A percentile compares a stretch with the other conserved stretches of the same genome.
Evolutionary conservation across 2,888 invertebrate genomes (phyloP).

Genomic region (Noctua janthina): DNA sequence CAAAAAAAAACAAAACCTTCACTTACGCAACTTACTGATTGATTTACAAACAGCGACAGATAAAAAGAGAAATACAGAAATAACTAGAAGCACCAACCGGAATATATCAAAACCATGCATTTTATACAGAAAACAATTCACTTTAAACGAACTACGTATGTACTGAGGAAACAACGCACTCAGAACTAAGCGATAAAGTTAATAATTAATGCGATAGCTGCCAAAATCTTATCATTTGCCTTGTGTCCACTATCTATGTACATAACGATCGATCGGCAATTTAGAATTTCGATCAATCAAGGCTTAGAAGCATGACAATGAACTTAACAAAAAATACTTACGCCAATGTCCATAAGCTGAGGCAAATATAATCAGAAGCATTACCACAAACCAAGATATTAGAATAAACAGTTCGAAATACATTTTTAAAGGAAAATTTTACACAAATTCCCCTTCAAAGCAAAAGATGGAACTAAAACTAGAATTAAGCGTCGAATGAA

Average conservation of each 20-base stretch:
- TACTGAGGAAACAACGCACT: slow-evolving; percentile 11
- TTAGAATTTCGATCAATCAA: not conserved
- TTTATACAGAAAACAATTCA: slow-evolving; percentile 5
- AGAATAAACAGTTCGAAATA: slow-evolving; percentile 22
- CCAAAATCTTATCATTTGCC: slow-evolving; percentile 45
- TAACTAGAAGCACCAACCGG: slow-evolving; percentile 17
- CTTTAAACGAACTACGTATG: not conserved
- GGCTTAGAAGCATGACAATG: not conserved
- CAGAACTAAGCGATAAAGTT: slow-evolving; percentile 35
- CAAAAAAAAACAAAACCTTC: not conserved
- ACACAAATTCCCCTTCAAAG: not conserved
- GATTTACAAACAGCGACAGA: slow-evolving; percentile 34
- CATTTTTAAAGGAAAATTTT: not conserved
- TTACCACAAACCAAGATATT: slow-evolving; percentile 5
- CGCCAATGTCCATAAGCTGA: slow-evolving; percentile 4
- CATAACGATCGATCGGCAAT: slow-evolving; percentile 15
- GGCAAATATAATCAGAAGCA: slow-evolving; percentile 17
- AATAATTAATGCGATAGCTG: slow-evolving; percentile 30
- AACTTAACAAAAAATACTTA: slow-evolving; percentile 29
- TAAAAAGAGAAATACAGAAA: slow-evolving; percentile 13
- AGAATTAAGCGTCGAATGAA: slow-evolving; percentile 1
- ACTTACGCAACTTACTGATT: slow-evolving; percentile 32
- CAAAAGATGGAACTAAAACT: slow-evolving; percentile 4
- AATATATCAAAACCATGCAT: slow-evolving; percentile 26
- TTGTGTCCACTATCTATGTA: slow-evolving; percentile 23